Conservation (phyloP, 2,797 vertebrate genomes). For the Pseudomugil gertrudae region DNA sequence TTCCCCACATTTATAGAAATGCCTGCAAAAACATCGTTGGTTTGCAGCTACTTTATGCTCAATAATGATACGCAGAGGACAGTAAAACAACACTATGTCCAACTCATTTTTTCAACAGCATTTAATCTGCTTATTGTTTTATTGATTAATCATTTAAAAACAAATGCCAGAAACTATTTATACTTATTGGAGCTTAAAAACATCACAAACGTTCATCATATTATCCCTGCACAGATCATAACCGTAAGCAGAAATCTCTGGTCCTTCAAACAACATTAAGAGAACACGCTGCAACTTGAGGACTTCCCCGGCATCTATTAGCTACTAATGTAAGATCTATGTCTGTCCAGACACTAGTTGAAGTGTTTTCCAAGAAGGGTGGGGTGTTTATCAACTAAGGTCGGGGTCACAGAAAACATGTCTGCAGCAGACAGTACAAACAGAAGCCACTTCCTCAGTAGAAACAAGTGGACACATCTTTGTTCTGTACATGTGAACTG, state of each 20-base stretch:
- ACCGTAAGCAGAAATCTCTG: background rate
- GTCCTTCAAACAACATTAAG: background rate
- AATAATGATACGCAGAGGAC: background rate
- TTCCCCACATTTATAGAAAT: background rate
- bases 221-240: too few species aligned
- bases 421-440: slow-evolving; percentile 3
- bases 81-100: background rate
- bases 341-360: background rate
- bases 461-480: slow-evolving; percentile 1
- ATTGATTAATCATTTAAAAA: background rate
- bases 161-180: too few species aligned
- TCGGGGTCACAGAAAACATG: background rate
- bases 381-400: background rate
- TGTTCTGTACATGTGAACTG: slow-evolving; percentile 1
- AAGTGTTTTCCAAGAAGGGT: slow-evolving; percentile 4
- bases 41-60: background rate
- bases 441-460: background rate
- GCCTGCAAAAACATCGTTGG: background rate
- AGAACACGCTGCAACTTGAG: background rate
- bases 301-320: too few species aligned
- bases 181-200: background rate
- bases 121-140: background rate
- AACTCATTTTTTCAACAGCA: background rate
- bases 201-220: background rate
- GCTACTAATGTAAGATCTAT: background rate